Conservation (phyloP, 2,113 vertebrate genomes). For the Halichoerus grypus region DNA sequence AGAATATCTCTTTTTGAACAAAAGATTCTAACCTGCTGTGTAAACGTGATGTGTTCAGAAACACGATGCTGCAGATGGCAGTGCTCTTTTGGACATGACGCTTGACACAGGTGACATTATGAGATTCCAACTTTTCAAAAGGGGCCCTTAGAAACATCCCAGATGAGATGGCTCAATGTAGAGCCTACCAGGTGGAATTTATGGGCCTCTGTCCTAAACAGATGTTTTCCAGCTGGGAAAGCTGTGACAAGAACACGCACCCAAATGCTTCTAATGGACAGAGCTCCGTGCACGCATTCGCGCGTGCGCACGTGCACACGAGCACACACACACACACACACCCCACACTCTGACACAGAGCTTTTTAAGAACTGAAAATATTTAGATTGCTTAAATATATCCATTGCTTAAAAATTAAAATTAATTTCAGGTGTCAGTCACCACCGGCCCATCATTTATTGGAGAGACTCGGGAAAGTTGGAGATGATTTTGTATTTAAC, state of each 20-base stretch:
- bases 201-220: conserved; percentile 50
- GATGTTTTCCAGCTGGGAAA: conserved; percentile 67
- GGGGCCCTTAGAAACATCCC: conserved; percentile 29
- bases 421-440: not conserved
- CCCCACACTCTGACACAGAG: not conserved
- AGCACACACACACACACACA: not conserved
- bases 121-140: conserved; percentile 22
- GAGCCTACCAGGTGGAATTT: conserved; percentile 56
- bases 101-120: conserved; percentile 24
- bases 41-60: not conserved
- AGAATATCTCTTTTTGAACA: conserved; percentile 37
- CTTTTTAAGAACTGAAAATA: conserved; percentile 60
- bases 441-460: not conserved
- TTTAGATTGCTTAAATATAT: conserved; percentile 16
- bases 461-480: not conserved
- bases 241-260: conserved; percentile 28
- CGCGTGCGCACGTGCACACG: fast-evolving
- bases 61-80: not conserved
- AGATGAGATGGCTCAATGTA: conserved; percentile 43
- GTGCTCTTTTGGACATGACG: not conserved
- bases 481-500: not conserved
- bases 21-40: not conserved
- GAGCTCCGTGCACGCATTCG: not conserved
- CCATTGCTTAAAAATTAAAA: conserved; percentile 32
- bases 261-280: conserved; percentile 50